Base-by-base conservation (phyloP, 2,113 vertebrate species). In the Clupea harengus region DNA sequence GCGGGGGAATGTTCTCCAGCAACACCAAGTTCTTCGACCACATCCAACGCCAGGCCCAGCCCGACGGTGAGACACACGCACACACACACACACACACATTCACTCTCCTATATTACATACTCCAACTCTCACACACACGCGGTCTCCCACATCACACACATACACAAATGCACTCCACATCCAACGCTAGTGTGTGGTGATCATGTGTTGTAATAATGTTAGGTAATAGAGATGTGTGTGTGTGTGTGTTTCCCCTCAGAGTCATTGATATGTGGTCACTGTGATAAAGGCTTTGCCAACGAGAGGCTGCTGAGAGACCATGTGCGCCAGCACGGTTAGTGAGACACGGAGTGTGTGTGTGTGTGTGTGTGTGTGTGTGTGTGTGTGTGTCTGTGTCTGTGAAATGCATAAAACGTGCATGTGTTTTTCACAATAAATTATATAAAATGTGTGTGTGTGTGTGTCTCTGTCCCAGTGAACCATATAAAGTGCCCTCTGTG, bases 1-100 rank as follows among this genome's bases (percentile, higher is more conserved):
- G 93, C 44, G 92, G 94, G 88, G 93, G 91, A 90, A 95, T 95
- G 93, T 95, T 95, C 89, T 95, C 94, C 90, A 95, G 89, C 91
- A 96, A 91, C 89, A 96, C 94, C 0, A 93, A 94, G 86, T 81
- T 94, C 89, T 96, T 96, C 54, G 92, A 95, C 89, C 94, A 95
- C 83, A 90, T 93, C 82, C 94, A 95, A 86, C 92, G 93, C 47
- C 93, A 96, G 90, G 88, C 94, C 5, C 93, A 93, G 82, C 94
- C 94, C 22, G 91, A 95, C 18, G 95, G 95, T 96, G 82, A 91
- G 89, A 75, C 25, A 8, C 64, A 13, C 64, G 5, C 72, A 39
- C 72, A 39, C 72, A 39, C 28, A 44, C 72, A 15, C 72, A 75
- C 60, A 39, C 22, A 39, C 39, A 39, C 39, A 39, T 39, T 39